These are phyloP conservation scores for Gnathochromis pfefferi DNA, from an alignment of 2,113 vertebrate species.

Conservation along the genomic window DNA sequence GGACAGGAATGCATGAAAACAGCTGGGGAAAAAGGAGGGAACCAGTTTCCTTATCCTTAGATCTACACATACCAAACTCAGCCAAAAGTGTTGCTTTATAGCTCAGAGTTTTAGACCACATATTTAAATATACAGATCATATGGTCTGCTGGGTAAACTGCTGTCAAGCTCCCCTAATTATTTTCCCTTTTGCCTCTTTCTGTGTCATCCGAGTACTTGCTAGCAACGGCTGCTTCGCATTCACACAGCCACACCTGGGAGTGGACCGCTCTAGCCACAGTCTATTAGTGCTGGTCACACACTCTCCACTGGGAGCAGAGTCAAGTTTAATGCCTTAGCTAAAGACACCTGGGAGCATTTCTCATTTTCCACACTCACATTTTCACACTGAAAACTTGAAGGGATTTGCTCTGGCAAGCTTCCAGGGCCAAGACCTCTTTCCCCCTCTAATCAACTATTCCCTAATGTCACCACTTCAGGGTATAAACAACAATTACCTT, in stretches of 20 bases:
- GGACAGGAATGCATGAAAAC: neutral
- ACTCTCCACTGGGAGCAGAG: neutral
- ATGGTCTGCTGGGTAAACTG: neutral
- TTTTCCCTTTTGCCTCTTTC: neutral
- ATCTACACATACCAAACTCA: neutral
- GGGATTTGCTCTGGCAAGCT: conserved; percentile 1
- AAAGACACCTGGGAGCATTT: neutral
- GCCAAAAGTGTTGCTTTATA: neutral
- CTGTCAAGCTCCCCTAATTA: neutral
- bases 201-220: neutral
- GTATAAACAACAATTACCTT: conserved; percentile 70
- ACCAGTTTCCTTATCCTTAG: neutral
- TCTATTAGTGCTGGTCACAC: conserved; percentile 33
- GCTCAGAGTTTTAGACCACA: neutral
- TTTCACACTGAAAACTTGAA: neutral
- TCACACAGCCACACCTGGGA: conserved; percentile 36
- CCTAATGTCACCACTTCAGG: neutral
- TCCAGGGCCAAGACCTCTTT: neutral
- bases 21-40: neutral
- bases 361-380: neutral
- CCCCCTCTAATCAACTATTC: neutral
- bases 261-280: neutral
- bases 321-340: neutral
- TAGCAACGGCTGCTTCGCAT: neutral
- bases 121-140: neutral